phyloP scores from a whole-genome alignment of 2,113 vertebrate species.

The human region GRCh38 chr15:64075001-64075500 shows the following conservation, averaged over 20 bases:
- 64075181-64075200: neutral
- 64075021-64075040: neutral
- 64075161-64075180: neutral
- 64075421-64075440: neutral
- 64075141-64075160: neutral
- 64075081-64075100: neutral
- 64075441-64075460: neutral
- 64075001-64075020: constrained; percentile 1
- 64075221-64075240: neutral
- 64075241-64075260: neutral
- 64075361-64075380: neutral
- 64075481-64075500: constrained; percentile 95
- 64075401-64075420: neutral
- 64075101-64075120: neutral
- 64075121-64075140: neutral
- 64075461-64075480: neutral
- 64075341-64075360: neutral
- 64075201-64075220: neutral
- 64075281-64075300: neutral
- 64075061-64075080: neutral
- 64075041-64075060: neutral
- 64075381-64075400: neutral
- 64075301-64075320: neutral
- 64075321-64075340: neutral
- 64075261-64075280: neutral